Evolutionary conservation across 2,888 invertebrate genomes (phyloP).

Genomic region (Eurois occulta): DNA sequence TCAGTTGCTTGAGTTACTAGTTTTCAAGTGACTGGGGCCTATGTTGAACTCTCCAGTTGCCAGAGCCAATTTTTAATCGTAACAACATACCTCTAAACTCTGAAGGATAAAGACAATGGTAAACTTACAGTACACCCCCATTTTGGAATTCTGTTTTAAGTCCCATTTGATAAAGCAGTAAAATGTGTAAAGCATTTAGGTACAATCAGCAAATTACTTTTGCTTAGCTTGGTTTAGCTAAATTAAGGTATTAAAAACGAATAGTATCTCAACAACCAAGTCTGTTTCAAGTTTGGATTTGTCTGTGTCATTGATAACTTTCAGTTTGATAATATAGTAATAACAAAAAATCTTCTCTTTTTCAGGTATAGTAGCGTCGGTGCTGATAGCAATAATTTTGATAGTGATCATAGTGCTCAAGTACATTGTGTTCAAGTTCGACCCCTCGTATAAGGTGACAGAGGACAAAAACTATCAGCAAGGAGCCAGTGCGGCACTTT

Average conservation of each 20-base stretch:
- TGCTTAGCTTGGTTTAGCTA: too few species aligned
- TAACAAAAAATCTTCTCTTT: conserved; percentile 25
- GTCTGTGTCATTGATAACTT: too few species aligned
- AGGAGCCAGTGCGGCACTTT: conserved; percentile 94
- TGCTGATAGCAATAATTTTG: conserved; percentile 96
- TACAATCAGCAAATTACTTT: too few species aligned
- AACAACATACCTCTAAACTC: too few species aligned
- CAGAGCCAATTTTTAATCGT: too few species aligned
- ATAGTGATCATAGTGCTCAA: conserved; percentile 97
- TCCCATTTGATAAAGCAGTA: not conserved
- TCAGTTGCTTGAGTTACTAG: too few species aligned
- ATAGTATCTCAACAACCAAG: not conserved
- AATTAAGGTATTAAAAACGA: not conserved
- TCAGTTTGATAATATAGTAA: too few species aligned
- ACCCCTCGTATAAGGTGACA: conserved; percentile 98
- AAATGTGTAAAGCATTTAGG: too few species aligned
- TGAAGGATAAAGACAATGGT: too few species aligned
- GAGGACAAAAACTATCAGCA: conserved; percentile 95
- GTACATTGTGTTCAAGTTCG: conserved; percentile 95
- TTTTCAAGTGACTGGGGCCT: too few species aligned
- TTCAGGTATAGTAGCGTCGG: conserved; percentile 95
- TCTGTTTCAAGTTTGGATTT: not conserved
- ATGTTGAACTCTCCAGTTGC: too few species aligned
- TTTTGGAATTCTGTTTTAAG: not conserved
- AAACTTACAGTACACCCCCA: too few species aligned